Evolutionary conservation across 2,888 invertebrate genomes (phyloP).

Genomic region (Yponomeuta evonymella): DNA sequence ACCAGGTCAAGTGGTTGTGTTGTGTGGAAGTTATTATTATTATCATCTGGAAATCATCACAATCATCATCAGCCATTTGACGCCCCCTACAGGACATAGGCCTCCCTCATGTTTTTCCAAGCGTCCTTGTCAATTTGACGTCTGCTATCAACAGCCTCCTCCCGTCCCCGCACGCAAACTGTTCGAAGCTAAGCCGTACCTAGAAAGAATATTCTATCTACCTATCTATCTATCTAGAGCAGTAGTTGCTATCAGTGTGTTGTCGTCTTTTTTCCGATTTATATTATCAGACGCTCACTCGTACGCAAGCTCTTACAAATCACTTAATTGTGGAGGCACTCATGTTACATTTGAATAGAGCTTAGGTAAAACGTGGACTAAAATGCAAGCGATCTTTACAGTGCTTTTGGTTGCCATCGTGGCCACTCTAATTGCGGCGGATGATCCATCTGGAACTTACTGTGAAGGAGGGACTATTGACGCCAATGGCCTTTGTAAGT

Average conservation of each 20-base stretch:
- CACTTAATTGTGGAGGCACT: not conserved
- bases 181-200: too few relatives aligned
- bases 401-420: not conserved
- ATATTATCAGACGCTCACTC: not conserved
- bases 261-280: not conserved
- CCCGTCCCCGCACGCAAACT: too few relatives aligned
- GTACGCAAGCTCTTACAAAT: not conserved
- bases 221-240: too few relatives aligned
- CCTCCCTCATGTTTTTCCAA: too few relatives aligned
- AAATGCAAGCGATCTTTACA: not conserved
- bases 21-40: too few relatives aligned
- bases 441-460: not conserved
- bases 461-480: not conserved
- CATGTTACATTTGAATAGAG: not conserved
- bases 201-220: too few relatives aligned
- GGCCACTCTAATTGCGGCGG: not conserved
- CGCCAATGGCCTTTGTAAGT: not conserved
- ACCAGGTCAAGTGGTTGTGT: too few relatives aligned
- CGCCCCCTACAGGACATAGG: too few relatives aligned
- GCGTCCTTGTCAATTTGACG: too few relatives aligned
- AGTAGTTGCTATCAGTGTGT: not conserved
- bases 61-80: too few relatives aligned
- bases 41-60: too few relatives aligned
- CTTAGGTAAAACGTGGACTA: not conserved
- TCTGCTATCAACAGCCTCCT: too few relatives aligned